Conservation (phyloP, 2,113 vertebrate species). For the Alectura lathami region DNA sequence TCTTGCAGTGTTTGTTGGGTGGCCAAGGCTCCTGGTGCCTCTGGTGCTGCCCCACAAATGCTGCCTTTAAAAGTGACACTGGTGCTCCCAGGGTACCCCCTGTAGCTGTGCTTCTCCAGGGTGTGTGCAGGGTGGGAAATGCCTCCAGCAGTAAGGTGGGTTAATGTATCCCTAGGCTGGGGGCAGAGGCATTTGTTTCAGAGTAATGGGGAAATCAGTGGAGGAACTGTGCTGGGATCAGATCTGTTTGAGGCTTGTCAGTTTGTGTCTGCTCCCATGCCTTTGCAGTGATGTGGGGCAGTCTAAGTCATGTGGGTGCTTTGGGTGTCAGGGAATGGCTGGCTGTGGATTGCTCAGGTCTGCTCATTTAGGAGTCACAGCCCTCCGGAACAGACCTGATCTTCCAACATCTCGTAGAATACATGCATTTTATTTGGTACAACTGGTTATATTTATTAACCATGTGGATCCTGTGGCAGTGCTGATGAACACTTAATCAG, state of each 20-base stretch:
- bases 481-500: background rate
- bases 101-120: accelerated
- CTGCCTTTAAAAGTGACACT: background rate
- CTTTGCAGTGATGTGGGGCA: background rate
- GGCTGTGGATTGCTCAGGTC: background rate
- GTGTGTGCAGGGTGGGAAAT: background rate
- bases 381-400: background rate
- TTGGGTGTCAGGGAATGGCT: background rate
- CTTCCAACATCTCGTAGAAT: background rate
- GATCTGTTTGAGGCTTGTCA: background rate
- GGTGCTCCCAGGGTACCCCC: accelerated
- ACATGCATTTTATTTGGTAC: background rate
- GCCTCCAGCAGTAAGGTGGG: background rate
- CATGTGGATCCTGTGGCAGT: background rate
- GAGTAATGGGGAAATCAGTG: background rate
- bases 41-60: background rate
- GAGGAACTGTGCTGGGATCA: background rate
- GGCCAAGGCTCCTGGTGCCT: background rate
- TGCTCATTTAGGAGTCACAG: background rate
- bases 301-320: background rate
- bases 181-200: background rate
- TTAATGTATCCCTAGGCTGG: background rate
- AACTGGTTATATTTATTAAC: slow-evolving; percentile 3
- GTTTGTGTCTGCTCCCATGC: accelerated
- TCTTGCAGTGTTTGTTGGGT: background rate